Conservation (phyloP, 1,140 invertebrate species). For the Drosophila saltans region DNA sequence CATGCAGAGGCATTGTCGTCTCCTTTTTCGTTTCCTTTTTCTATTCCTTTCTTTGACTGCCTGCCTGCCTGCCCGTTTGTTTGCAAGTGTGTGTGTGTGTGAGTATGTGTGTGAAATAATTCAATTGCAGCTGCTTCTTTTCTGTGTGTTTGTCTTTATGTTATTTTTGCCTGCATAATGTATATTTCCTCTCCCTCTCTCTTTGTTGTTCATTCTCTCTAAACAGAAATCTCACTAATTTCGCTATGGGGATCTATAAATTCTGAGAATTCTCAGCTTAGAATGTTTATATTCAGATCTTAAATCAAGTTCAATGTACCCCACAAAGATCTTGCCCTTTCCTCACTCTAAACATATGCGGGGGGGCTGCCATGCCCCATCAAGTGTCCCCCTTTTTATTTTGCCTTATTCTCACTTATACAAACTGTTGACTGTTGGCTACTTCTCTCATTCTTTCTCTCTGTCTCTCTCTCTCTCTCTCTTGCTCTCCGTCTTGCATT, state of each 20-base stretch:
- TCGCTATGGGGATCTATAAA: constrained; percentile 37
- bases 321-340: constrained; percentile 26
- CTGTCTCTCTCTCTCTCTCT: constrained; percentile 17
- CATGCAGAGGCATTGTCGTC: constrained; percentile 47
- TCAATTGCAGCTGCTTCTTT: constrained; percentile 80
- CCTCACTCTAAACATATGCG: constrained; percentile 25
- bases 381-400: constrained; percentile 4
- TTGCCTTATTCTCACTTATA: constrained; percentile 19
- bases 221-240: constrained; percentile 29
- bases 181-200: neutral
- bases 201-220: constrained; percentile 5
- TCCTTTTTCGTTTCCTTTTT: constrained; percentile 66
- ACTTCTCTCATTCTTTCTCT: constrained; percentile 13
- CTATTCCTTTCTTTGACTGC: constrained; percentile 49
- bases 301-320: constrained; percentile 49
- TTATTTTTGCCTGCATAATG: constrained; percentile 49
- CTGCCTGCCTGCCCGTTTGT: constrained; percentile 27
- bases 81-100: constrained; percentile 21
- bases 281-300: constrained; percentile 17
- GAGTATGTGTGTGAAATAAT: constrained; percentile 55
- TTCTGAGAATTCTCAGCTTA: constrained; percentile 42
- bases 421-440: neutral
- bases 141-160: constrained; percentile 41
- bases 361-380: constrained; percentile 23
- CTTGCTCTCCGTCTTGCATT: constrained; percentile 28